Conservation (phyloP, 1,140 invertebrate genomes). For the Laodelphax striatellus region DNA sequence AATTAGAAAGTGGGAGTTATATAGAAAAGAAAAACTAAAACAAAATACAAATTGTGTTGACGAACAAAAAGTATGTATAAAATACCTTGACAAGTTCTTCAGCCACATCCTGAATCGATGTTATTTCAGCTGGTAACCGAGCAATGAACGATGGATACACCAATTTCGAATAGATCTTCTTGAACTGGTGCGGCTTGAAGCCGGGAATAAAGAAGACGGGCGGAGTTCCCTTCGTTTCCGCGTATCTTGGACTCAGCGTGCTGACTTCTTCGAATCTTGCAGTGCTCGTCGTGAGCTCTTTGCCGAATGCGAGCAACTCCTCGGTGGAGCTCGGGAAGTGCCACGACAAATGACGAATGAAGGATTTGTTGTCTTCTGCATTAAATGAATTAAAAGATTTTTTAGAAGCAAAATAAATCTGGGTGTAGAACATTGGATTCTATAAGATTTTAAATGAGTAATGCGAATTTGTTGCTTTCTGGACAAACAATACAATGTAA, state of each 20-base stretch:
- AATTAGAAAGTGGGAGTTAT: too few species aligned
- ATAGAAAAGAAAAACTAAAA: too few species aligned
- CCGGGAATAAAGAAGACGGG: conserved; percentile 16
- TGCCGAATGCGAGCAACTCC: not conserved
- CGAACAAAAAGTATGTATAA: too few species aligned
- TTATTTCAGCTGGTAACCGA: conserved; percentile 1
- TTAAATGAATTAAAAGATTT: not conserved
- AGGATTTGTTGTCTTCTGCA: not conserved
- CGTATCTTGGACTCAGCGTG: conserved; percentile 6
- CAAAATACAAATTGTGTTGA: too few species aligned
- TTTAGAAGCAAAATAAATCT: not conserved
- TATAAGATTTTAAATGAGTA: too few species aligned
- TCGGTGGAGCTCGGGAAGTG: not conserved
- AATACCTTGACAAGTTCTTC: not conserved
- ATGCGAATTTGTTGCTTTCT: too few species aligned
- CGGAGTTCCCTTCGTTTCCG: not conserved
- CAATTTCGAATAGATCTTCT: not conserved
- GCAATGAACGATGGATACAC: conserved; percentile 10
- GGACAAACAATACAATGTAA: too few species aligned
- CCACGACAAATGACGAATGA: not conserved
- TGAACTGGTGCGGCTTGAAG: not conserved
- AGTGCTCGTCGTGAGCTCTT: not conserved
- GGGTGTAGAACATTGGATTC: too few species aligned
- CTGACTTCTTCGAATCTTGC: conserved; percentile 6
- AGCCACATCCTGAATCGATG: not conserved